Evolutionary conservation across 2,113 vertebrate species (phyloP), one percentile per base, ranked within the genome.

Genomic region (Chloropsis cyanopogon): DNA sequence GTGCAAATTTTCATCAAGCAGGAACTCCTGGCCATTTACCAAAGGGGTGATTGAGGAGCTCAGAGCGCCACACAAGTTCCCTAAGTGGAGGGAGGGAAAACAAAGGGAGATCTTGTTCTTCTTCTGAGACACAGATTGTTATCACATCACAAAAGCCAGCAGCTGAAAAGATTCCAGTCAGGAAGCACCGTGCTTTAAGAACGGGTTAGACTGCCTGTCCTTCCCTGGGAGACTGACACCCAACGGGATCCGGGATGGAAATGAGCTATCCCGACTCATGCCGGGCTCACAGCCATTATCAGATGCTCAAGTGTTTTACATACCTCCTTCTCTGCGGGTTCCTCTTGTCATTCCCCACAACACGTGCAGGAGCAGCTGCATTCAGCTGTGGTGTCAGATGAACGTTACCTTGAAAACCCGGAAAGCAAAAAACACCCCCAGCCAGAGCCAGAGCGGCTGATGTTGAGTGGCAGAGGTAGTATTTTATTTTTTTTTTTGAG

Each of bases 391-490:
- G 47, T 29, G 88, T 60, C 61, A 41, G 29, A 46, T 19, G 31
- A 69, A 66, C 9, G 0, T 59, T 56, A 50, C 73, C 91, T 82
- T 75, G 53, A 92, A 88, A 91, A 72, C 64, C 47, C 44, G 1
- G 49, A 86, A 83, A 12, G 44, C 56, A 68, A 81, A 92, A 56
- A 54, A 52, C 50, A 77, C 13, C 46, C 85, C 61, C 77, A 68
- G 11, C 41, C 53, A 69, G 70, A 68, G 11, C 41, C 53, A 69
- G 70, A 80, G 9, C 8, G 2, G 82, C 52, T 94, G 1, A 47
- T 2, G 37, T 64, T 52, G 84, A 97, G 87, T 91, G 92, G 95
- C 95, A 97, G 97, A 97, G 96, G 96, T 97, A 97, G 97, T 95
- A 88, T 92, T 97, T 97, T 97, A 97, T 97, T 97, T 92, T 54